Conservation (phyloP, 2,888 invertebrate genomes). For the Brachylomia viminalis region DNA sequence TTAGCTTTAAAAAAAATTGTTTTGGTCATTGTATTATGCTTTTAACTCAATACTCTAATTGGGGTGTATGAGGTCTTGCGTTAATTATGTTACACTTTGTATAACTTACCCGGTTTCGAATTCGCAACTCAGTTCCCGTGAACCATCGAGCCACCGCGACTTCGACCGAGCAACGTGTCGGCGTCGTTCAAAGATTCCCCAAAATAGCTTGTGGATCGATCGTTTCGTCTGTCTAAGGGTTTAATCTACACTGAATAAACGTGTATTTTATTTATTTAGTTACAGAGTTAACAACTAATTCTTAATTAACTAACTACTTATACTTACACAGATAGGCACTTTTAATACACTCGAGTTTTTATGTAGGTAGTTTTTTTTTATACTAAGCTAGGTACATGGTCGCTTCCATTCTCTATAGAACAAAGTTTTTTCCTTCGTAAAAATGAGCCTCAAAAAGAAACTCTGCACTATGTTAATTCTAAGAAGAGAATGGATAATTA, state of each 20-base stretch:
- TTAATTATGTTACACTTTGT: too few species aligned
- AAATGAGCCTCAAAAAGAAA: background rate
- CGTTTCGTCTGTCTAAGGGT: background rate
- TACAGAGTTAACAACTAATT: background rate
- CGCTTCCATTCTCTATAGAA: background rate
- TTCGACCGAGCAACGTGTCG: background rate
- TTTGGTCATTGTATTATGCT: too few species aligned
- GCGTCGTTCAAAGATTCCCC: background rate
- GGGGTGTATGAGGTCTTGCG: too few species aligned
- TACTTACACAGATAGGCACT: background rate
- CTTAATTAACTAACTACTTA: background rate
- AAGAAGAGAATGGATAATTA: conserved; percentile 4
- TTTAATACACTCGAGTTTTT: background rate
- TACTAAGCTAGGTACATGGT: background rate
- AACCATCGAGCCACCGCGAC: background rate
- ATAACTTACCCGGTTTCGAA: background rate
- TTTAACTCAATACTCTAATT: too few species aligned
- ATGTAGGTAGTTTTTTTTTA: background rate
- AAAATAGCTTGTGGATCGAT: conserved; percentile 16
- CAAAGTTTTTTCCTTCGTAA: background rate
- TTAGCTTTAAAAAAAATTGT: too few species aligned
- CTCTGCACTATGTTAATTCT: conserved; percentile 1
- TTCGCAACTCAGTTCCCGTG: background rate
- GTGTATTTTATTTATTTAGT: background rate
- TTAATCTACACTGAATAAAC: background rate